A percentile compares a stretch with the other conserved stretches of the same genome.
These are phyloP conservation scores for Dromiciops gliroides DNA, from an alignment of 2,113 vertebrate species.

Conservation along the genomic window DNA sequence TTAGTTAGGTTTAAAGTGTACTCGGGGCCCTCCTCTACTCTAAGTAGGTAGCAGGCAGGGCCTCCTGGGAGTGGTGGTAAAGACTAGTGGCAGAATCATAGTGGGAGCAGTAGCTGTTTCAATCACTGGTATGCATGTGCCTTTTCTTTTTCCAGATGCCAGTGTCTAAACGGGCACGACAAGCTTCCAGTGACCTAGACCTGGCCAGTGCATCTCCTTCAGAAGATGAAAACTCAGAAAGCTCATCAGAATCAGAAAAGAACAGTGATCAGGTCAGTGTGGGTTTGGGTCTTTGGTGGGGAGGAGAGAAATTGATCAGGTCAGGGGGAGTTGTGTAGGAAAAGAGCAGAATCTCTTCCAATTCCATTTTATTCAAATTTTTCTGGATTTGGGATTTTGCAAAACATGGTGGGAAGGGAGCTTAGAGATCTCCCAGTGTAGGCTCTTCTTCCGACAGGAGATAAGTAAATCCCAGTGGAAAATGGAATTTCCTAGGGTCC, in stretches of 20 bases:
- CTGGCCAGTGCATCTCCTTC: slow-evolving; percentile 91
- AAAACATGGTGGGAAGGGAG: neutral
- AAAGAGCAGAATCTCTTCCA: neutral
- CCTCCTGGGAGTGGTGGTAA: neutral
- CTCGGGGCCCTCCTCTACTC: neutral
- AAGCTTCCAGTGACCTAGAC: slow-evolving; percentile 92
- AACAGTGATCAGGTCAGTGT: slow-evolving; percentile 94
- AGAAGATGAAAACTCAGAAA: slow-evolving; percentile 92
- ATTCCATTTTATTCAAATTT: neutral
- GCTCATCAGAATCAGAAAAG: slow-evolving; percentile 93
- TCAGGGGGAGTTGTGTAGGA: neutral
- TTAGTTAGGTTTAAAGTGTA: neutral
- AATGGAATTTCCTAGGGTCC: neutral
- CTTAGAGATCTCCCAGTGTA: neutral
- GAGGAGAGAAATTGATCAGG: neutral
- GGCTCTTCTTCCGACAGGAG: neutral
- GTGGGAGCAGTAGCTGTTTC: slow-evolving; percentile 63
- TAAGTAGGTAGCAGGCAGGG: neutral
- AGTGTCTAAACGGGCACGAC: slow-evolving; percentile 87
- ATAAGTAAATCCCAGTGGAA: neutral
- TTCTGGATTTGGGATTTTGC: neutral
- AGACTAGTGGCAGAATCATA: neutral
- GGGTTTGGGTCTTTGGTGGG: neutral
- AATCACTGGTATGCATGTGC: accelerated
- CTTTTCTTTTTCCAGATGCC: slow-evolving; percentile 75